phyloP scores from a whole-genome alignment of 30 jellyfish, hydroid and myxozoan species.

The Catostylus mosaicus region DNA sequence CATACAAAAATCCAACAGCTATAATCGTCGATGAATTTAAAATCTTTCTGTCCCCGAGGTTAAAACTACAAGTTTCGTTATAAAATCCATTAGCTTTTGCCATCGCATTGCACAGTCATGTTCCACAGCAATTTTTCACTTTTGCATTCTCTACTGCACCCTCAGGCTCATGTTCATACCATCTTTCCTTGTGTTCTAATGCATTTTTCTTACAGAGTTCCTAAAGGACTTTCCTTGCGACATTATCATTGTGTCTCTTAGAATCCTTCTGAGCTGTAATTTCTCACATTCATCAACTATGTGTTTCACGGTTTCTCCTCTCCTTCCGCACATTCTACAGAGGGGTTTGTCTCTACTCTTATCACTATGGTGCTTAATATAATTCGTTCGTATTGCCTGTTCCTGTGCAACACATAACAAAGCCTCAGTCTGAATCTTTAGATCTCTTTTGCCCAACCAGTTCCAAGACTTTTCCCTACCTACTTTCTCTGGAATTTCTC shows the following conservation, averaged over 20 bases:
- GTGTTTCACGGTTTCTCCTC: not conserved
- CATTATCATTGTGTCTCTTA: no score
- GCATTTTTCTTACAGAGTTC: not conserved
- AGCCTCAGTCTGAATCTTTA: not conserved
- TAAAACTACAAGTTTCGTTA: no score
- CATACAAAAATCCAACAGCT: no score
- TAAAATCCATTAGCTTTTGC: no score
- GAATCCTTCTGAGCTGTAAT: no score
- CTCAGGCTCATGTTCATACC: no score
- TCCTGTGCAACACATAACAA: conserved; percentile 15
- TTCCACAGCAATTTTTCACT: not conserved
- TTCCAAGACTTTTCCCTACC: not conserved
- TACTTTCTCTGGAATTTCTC: not conserved
- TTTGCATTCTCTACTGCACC: no score
- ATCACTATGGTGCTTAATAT: conserved; percentile 6
- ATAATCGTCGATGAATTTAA: no score
- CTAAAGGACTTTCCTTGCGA: no score
- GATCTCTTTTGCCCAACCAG: not conserved
- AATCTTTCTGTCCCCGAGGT: no score
- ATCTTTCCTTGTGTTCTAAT: not conserved
- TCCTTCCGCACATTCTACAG: conserved; percentile 10
- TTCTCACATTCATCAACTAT: no score
- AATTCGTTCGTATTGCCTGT: not conserved
- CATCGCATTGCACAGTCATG: not conserved
- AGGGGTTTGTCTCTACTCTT: not conserved